Percentiles rank a stretch among this genome's conserved stretches.
phyloP scores from a whole-genome alignment of 2,888 invertebrate species.

The Xestoiulus laeticollis region DNA sequence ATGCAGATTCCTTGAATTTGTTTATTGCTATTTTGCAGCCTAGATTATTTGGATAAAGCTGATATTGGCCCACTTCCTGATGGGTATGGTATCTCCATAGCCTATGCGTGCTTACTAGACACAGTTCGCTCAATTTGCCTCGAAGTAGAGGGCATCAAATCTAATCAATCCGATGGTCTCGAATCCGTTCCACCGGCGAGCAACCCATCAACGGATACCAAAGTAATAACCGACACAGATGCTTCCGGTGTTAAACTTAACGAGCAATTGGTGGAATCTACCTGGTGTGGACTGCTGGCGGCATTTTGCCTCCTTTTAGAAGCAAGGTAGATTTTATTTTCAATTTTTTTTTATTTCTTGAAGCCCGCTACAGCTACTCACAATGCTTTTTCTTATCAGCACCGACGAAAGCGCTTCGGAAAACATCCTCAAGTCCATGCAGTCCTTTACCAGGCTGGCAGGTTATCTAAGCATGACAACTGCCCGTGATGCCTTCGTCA shows the following conservation, averaged over 20 bases:
- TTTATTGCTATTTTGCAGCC: constrained; percentile 67
- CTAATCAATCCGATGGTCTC: constrained; percentile 62
- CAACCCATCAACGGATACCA: background rate
- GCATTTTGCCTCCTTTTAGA: constrained; percentile 91
- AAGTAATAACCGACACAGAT: background rate
- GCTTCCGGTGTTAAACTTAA: constrained; percentile 65
- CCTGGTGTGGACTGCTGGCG: constrained; percentile 93
- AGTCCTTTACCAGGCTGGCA: constrained; percentile 88
- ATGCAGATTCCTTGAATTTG: too few species aligned
- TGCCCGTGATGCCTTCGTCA: constrained; percentile 93
- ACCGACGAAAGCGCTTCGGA: constrained; percentile 93
- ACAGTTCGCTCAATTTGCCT: constrained; percentile 85
- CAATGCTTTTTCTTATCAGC: constrained; percentile 64
- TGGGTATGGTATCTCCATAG: constrained; percentile 95
- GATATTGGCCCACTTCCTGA: constrained; percentile 95
- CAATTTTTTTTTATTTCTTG: background rate
- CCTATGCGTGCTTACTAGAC: constrained; percentile 92
- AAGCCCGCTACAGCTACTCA: background rate
- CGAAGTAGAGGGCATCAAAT: constrained; percentile 72
- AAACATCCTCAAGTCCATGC: constrained; percentile 88
- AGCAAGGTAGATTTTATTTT: constrained; percentile 72
- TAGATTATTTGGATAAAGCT: constrained; percentile 95
- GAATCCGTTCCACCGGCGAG: constrained; percentile 39
- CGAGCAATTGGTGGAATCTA: constrained; percentile 86
- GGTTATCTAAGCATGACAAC: constrained; percentile 80